These are phyloP conservation scores for Ectropis crepuscularia DNA, from an alignment of 2,888 invertebrate species.

Conservation along the genomic window DNA sequence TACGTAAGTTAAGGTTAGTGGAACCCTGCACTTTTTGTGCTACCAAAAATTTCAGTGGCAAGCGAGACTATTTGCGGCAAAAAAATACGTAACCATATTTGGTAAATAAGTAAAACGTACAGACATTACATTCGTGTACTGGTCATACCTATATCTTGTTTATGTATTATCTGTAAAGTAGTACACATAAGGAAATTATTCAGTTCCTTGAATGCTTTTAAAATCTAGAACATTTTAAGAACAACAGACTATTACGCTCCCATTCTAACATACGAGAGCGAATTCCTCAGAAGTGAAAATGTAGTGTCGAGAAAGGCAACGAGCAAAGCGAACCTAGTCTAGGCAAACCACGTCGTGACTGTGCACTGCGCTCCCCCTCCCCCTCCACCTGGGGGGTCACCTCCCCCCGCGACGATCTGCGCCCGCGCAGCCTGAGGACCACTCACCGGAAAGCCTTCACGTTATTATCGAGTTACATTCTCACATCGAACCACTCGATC, in stretches of 20 bases:
- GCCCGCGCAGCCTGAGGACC: constrained; percentile 53
- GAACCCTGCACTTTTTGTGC: too few relatives aligned
- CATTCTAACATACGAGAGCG: constrained; percentile 44
- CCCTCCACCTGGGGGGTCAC: constrained; percentile 41
- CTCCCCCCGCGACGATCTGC: constrained; percentile 44
- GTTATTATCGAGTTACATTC: constrained; percentile 64
- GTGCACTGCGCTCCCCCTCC: constrained; percentile 46
- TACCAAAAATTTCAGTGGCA: too few relatives aligned
- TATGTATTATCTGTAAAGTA: too few relatives aligned
- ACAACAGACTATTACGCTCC: constrained; percentile 35
- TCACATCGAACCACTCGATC: constrained; percentile 56
- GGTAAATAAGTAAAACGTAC: too few relatives aligned
- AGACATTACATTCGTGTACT: too few relatives aligned
- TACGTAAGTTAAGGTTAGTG: too few relatives aligned
- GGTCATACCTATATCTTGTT: too few relatives aligned
- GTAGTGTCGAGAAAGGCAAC: constrained; percentile 51
- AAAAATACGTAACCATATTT: too few relatives aligned
- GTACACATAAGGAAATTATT: too few relatives aligned
- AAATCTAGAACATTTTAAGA: constrained; percentile 14
- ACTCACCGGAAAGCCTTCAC: constrained; percentile 68
- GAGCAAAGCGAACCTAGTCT: constrained; percentile 59
- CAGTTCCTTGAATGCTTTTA: not conserved
- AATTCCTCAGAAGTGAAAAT: constrained; percentile 51
- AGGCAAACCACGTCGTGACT: constrained; percentile 80
- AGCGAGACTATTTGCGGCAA: too few relatives aligned